phyloP scores from a whole-genome alignment of 1,140 invertebrate species.

The Ostrea denselamellosa region DNA sequence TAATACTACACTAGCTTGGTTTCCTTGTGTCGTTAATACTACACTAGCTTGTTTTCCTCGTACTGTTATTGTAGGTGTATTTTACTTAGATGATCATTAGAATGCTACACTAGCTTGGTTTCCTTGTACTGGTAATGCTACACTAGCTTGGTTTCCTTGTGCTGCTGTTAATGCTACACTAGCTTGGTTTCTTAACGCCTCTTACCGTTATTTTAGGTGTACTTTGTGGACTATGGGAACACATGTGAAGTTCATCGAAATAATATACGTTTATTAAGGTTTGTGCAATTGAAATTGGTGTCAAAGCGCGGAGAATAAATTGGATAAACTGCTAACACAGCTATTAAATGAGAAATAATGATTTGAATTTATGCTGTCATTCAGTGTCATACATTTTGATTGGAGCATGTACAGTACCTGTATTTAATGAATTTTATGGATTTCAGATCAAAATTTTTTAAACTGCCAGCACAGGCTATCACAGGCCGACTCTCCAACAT shows the following conservation, averaged over 20 bases:
- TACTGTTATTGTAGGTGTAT: no score
- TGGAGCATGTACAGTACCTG: neutral
- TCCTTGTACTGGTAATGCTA: no score
- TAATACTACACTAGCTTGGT: no score
- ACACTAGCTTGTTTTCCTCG: no score
- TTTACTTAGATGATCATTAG: no score
- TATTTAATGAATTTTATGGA: neutral
- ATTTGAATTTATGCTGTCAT: neutral
- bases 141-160: neutral
- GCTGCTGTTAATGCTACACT: no score
- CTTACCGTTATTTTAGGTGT: slow-evolving; percentile 65
- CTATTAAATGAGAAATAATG: no score
- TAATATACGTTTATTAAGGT: slow-evolving; percentile 69
- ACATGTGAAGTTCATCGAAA: slow-evolving; percentile 65
- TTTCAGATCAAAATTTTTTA: slow-evolving; percentile 69
- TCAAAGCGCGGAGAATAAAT: neutral
- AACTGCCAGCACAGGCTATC: slow-evolving; percentile 73
- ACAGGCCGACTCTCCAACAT: slow-evolving; percentile 70
- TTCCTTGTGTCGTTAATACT: no score
- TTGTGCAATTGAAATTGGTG: slow-evolving; percentile 44
- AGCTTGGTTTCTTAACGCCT: neutral
- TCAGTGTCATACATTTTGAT: neutral
- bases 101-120: neutral
- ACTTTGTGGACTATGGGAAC: slow-evolving; percentile 76
- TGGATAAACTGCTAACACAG: neutral